Evolutionary conservation across 2,888 invertebrate species (phyloP).

Genomic region (Dryadula phaetusa): DNA sequence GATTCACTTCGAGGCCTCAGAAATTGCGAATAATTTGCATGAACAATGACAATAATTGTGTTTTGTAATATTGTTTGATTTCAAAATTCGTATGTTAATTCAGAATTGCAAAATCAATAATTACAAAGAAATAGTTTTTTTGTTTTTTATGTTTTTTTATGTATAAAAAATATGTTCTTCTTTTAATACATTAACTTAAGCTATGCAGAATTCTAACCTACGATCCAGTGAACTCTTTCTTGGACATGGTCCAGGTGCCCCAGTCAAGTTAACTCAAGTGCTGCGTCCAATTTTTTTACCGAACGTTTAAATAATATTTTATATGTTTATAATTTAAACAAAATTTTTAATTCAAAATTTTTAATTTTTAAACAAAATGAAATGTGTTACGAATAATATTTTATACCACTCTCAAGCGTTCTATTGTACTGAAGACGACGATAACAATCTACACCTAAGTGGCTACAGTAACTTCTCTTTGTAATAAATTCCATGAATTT

Average conservation of each 20-base stretch:
- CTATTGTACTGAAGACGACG: neutral
- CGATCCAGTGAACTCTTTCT: neutral
- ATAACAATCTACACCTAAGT: neutral
- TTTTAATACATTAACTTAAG: neutral
- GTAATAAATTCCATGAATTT: conserved; percentile 2
- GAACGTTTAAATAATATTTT: neutral
- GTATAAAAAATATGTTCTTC: too few species aligned
- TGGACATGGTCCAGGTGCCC: conserved; percentile 8
- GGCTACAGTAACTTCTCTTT: conserved; percentile 8
- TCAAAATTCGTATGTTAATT: too few species aligned
- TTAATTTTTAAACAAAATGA: too few species aligned
- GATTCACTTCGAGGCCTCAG: conserved; percentile 21
- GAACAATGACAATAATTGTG: conserved; percentile 1
- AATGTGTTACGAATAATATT: neutral
- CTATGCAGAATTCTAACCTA: neutral
- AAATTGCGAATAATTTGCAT: conserved; percentile 20
- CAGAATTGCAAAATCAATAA: too few species aligned
- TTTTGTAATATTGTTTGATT: neutral
- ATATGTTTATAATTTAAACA: too few species aligned
- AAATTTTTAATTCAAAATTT: too few species aligned
- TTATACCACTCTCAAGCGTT: neutral
- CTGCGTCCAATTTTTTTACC: neutral
- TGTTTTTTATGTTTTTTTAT: too few species aligned
- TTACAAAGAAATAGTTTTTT: too few species aligned
- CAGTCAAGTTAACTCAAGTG: neutral